phyloP scores from a whole-genome alignment of 2,113 vertebrate genomes.

The Lasiurus cinereus region DNA sequence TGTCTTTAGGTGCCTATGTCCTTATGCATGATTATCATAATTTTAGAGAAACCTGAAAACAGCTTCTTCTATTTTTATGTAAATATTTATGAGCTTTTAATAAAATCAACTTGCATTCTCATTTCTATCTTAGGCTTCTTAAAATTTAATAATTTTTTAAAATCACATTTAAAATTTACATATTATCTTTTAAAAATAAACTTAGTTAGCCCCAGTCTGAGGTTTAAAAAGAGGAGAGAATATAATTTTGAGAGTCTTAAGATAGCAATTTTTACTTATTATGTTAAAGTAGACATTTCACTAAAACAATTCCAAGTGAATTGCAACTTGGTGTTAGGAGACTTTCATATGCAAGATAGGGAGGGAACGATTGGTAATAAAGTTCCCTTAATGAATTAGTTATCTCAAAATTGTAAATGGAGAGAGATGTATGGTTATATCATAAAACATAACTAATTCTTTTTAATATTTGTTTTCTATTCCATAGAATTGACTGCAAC shows the following conservation, averaged over 20 bases:
- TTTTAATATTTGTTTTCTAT: conserved; percentile 2
- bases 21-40: not conserved
- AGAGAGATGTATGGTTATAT: not conserved
- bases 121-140: not conserved
- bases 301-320: not conserved
- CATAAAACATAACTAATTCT: not conserved
- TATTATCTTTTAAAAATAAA: conserved; percentile 41
- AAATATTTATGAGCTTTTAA: not conserved
- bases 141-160: not conserved
- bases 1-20: not conserved
- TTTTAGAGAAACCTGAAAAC: conserved; percentile 16
- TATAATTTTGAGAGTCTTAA: not conserved
- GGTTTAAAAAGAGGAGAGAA: not conserved
- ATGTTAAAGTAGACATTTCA: not conserved
- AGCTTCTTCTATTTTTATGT: not conserved
- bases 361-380: not conserved
- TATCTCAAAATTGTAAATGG: not conserved
- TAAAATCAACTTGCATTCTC: not conserved
- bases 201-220: not conserved
- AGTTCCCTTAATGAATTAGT: not conserved
- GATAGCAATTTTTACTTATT: not conserved
- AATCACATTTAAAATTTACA: not conserved
- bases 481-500: conserved; percentile 72
- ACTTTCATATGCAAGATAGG: not conserved
- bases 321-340: not conserved